Percentiles rank a stretch among this genome's conserved stretches.
phyloP scores from a whole-genome alignment of 2,888 invertebrate genomes.

The Torymus texanus region DNA sequence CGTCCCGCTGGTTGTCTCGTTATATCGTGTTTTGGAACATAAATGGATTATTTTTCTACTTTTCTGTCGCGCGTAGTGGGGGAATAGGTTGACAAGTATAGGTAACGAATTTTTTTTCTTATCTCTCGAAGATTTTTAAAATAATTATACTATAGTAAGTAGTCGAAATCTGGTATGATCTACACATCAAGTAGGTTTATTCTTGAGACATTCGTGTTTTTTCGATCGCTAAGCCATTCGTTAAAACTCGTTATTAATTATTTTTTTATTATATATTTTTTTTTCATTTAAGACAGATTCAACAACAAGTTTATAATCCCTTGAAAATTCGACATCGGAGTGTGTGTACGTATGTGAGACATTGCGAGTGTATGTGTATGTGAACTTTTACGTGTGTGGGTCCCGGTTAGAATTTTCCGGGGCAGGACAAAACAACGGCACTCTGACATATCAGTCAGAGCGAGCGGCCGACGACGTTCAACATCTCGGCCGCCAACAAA shows the following conservation, averaged over 20 bases:
- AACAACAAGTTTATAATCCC: constrained; percentile 47
- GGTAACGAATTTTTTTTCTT: constrained; percentile 25
- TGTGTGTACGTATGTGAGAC: no score
- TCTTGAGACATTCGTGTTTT: constrained; percentile 50
- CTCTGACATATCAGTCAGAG: constrained; percentile 53
- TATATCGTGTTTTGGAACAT: constrained; percentile 6
- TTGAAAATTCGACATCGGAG: constrained; percentile 37
- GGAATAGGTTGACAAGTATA: constrained; percentile 21
- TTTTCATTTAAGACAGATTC: constrained; percentile 45
- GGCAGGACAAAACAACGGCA: constrained; percentile 52
- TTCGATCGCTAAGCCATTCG: constrained; percentile 48
- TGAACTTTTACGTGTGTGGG: not conserved
- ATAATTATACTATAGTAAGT: constrained; percentile 48
- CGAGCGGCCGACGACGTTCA: constrained; percentile 68
- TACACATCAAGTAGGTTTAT: constrained; percentile 50
- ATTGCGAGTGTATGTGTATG: not conserved
- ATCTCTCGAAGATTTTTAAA: constrained; percentile 36
- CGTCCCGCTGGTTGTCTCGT: constrained; percentile 8
- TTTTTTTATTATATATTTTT: no score
- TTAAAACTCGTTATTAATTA: constrained; percentile 34
- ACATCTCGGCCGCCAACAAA: constrained; percentile 68
- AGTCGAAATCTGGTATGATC: constrained; percentile 47
- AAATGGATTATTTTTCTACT: constrained; percentile 30
- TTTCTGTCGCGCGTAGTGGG: not conserved
- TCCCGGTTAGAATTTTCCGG: no score